A percentile compares a stretch with the other conserved stretches of the same genome.
Conservation (phyloP, 2,797 vertebrate genomes). For the Aldrovandia affinis region DNA sequence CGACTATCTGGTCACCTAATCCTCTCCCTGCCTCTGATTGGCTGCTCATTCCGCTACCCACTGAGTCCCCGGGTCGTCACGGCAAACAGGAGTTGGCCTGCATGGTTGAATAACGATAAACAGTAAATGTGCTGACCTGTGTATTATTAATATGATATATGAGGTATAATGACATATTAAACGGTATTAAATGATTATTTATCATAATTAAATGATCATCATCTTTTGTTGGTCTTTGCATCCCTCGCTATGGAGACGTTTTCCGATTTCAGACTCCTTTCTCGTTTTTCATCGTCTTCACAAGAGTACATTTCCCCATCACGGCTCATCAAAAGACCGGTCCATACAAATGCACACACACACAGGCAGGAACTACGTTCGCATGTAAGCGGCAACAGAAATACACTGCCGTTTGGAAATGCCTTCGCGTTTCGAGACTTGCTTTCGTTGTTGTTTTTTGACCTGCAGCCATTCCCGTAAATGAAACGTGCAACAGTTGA, state of each 20-base stretch:
- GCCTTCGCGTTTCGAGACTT: background rate
- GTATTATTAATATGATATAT: too few species aligned
- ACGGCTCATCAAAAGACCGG: background rate
- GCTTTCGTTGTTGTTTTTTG: background rate
- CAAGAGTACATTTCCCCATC: background rate
- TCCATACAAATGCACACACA: background rate
- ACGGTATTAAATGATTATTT: too few species aligned
- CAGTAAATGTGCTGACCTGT: too few species aligned
- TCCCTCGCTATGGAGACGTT: background rate
- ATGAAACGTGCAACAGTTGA: slow-evolving; percentile 46
- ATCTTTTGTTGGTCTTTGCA: background rate
- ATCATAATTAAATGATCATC: background rate
- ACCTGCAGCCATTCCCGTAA: background rate
- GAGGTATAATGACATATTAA: too few species aligned
- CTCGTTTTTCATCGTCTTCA: background rate
- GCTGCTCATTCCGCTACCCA: too few species aligned
- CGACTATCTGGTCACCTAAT: too few species aligned
- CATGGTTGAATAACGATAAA: too few species aligned
- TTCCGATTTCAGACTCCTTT: background rate
- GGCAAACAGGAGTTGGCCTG: too few species aligned
- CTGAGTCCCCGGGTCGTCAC: too few species aligned
- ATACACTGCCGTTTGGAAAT: background rate
- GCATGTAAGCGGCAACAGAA: background rate
- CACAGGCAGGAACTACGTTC: background rate
- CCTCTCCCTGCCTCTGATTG: too few species aligned